phyloP scores from a whole-genome alignment of 2,888 invertebrate genomes.

The Mantis religiosa region DNA sequence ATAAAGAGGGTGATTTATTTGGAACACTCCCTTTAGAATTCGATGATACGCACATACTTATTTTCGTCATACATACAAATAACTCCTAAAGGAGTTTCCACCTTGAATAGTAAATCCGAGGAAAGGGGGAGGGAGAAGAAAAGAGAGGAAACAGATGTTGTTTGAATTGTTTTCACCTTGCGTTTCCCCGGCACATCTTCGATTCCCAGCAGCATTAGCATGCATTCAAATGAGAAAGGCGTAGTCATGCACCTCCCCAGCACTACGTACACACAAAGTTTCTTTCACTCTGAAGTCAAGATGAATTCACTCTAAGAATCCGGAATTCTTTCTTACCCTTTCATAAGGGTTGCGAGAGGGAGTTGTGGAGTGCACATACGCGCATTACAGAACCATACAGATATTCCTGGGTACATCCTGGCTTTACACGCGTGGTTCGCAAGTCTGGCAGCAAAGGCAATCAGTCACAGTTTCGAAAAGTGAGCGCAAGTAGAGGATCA shows the following conservation, averaged over 20 bases:
- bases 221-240: neutral
- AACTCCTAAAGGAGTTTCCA: neutral
- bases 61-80: neutral
- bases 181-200: neutral
- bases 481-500: neutral
- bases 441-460: neutral
- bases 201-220: neutral
- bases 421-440: neutral
- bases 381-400: too few species aligned
- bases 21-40: neutral
- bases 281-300: neutral
- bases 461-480: neutral
- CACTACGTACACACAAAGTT: too few species aligned
- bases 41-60: neutral
- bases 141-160: neutral
- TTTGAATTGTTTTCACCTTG: neutral
- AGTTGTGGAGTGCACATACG: neutral
- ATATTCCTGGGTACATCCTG: neutral
- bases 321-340: neutral
- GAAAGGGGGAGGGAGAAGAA: neutral
- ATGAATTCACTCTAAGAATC: neutral
- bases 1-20: neutral
- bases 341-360: neutral
- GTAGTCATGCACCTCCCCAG: neutral
- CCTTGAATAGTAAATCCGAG: neutral